These are phyloP conservation scores for Sphaeramia orbicularis DNA, from an alignment of 2,797 vertebrate species.

Conservation along the genomic window DNA sequence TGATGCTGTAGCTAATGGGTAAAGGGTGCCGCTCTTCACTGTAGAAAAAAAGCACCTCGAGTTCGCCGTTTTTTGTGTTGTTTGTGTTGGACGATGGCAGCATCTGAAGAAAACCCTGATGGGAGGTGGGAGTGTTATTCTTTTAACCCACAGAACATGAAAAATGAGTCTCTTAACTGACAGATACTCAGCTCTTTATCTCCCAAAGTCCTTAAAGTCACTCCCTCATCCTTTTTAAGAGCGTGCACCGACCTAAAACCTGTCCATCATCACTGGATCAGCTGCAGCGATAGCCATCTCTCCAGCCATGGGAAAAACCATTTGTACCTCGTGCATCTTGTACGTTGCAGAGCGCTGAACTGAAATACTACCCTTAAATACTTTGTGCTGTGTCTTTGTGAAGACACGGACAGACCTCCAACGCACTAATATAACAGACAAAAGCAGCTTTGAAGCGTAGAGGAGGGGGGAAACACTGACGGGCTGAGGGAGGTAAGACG, in stretches of 20 bases:
- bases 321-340: conserved; percentile 13
- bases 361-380: conserved; percentile 48
- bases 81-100: conserved; percentile 16
- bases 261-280: conserved; percentile 34
- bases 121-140: background rate
- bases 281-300: conserved; percentile 17
- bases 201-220: background rate
- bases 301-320: conserved; percentile 22
- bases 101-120: background rate
- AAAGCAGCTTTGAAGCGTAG: conserved; percentile 66
- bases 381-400: conserved; percentile 28
- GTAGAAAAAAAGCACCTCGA: background rate
- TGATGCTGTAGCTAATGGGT: background rate
- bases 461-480: conserved; percentile 11
- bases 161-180: conserved; percentile 6
- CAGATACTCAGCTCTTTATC: background rate
- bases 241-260: conserved; percentile 19
- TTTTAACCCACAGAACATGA: background rate
- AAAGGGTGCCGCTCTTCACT: conserved; percentile 1
- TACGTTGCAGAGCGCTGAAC: conserved; percentile 30
- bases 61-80: background rate
- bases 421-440: conserved; percentile 56
- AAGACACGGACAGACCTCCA: conserved; percentile 41
- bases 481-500: conserved; percentile 51
- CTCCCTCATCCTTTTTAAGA: background rate